Evolutionary conservation across 2,888 invertebrate genomes (phyloP).

Genomic region (Nasonia oneida): DNA sequence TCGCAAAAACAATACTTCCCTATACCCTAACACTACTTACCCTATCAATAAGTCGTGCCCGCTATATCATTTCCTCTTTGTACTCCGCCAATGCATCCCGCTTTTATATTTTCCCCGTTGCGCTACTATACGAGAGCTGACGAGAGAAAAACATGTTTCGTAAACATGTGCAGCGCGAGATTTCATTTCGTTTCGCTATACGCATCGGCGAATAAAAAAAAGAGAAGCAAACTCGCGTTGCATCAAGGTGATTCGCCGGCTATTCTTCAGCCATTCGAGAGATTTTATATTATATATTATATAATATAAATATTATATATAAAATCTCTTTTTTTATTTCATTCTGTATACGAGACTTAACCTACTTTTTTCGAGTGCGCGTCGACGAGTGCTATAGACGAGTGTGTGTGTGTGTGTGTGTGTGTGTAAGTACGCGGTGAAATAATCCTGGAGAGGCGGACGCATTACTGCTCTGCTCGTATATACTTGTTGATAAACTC

Average conservation of each 20-base stretch:
- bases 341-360: slow-evolving; percentile 23
- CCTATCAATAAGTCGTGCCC: slow-evolving; percentile 48
- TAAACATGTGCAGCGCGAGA: slow-evolving; percentile 24
- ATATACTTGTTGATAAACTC: slow-evolving; percentile 9
- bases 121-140: not conserved
- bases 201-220: not conserved
- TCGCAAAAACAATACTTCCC: slow-evolving; percentile 43
- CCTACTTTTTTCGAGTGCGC: slow-evolving; percentile 19
- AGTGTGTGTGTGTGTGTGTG: not conserved
- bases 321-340: no score
- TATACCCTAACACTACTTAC: not conserved
- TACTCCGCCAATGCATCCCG: not conserved
- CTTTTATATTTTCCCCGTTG: not conserved
- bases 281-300: not conserved
- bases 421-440: not conserved
- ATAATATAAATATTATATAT: not conserved
- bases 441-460: slow-evolving; percentile 19
- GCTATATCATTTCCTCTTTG: not conserved
- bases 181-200: slow-evolving; percentile 25
- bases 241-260: slow-evolving; percentile 43
- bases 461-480: not conserved
- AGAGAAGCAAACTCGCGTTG: not conserved
- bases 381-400: not conserved
- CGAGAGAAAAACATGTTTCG: slow-evolving; percentile 3
- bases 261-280: slow-evolving; percentile 42